Conservation (phyloP, 2,113 vertebrate species). For the Scortum barcoo region DNA sequence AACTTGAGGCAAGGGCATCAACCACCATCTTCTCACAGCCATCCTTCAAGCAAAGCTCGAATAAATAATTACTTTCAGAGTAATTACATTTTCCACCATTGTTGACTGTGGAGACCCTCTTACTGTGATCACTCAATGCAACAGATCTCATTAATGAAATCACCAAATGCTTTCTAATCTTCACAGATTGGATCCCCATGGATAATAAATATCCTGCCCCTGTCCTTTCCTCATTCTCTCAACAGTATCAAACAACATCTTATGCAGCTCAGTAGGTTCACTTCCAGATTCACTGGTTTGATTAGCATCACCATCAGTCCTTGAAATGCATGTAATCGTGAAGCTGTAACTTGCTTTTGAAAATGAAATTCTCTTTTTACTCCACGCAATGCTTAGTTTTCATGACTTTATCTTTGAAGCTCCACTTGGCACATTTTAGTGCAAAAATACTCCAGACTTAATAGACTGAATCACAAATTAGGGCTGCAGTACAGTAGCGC, state of each 20-base stretch:
- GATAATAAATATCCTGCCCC: slow-evolving; percentile 60
- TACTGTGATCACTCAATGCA: slow-evolving; percentile 74
- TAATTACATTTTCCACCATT: slow-evolving; percentile 79
- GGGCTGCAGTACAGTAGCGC: neutral
- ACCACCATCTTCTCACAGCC: slow-evolving; percentile 50
- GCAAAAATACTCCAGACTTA: neutral
- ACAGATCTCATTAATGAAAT: slow-evolving; percentile 80
- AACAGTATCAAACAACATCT: slow-evolving; percentile 56
- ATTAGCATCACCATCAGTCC: slow-evolving; percentile 25
- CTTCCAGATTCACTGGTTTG: slow-evolving; percentile 54
- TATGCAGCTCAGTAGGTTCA: slow-evolving; percentile 51
- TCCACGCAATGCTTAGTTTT: neutral
- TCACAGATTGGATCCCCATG: slow-evolving; percentile 62
- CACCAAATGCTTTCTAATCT: slow-evolving; percentile 68
- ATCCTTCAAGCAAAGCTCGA: slow-evolving; percentile 48
- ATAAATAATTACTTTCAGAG: slow-evolving; percentile 76
- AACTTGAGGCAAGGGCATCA: slow-evolving; percentile 44
- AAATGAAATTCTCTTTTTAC: slow-evolving; percentile 10
- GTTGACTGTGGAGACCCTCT: slow-evolving; percentile 73
- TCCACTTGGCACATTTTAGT: neutral
- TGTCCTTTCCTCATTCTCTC: slow-evolving; percentile 31
- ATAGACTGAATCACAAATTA: slow-evolving; percentile 40
- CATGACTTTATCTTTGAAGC: neutral
- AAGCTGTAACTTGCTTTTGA: slow-evolving; percentile 7
- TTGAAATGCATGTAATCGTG: slow-evolving; percentile 20